phyloP scores from a whole-genome alignment of 2,113 vertebrate genomes.

The Ictalurus punctatus region DNA sequence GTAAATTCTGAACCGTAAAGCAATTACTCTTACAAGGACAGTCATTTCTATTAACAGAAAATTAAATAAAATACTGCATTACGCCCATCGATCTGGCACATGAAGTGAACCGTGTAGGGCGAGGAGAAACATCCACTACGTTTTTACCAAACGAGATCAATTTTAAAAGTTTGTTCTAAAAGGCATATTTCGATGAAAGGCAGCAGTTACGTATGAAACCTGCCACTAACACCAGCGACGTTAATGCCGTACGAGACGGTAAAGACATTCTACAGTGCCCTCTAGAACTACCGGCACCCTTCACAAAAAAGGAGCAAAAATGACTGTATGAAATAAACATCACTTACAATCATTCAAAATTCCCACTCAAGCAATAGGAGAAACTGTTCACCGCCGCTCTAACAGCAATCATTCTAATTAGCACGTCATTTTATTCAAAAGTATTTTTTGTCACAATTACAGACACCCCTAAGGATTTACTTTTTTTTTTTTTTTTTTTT shows the following conservation, averaged over 20 bases:
- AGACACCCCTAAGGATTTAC: background rate
- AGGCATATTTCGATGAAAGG: background rate
- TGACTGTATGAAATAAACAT: background rate
- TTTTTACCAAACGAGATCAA: background rate
- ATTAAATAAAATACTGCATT: background rate
- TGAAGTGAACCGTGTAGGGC: background rate
- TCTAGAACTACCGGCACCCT: background rate
- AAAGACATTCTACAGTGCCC: background rate
- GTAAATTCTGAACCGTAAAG: background rate
- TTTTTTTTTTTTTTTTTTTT: background rate
- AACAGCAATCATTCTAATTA: background rate
- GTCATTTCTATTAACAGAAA: background rate
- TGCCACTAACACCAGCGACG: background rate
- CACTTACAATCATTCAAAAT: background rate
- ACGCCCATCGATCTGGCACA: too few species aligned
- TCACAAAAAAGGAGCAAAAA: background rate
- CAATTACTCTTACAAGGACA: background rate
- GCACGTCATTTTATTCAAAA: too few species aligned
- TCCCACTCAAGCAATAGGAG: background rate
- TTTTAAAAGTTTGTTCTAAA: background rate
- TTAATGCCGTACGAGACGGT: background rate
- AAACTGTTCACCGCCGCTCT: background rate
- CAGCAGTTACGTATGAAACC: background rate
- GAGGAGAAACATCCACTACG: background rate
- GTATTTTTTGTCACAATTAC: background rate